Conservation (phyloP, 2,797 vertebrate species). For the Rhinella marina region DNA sequence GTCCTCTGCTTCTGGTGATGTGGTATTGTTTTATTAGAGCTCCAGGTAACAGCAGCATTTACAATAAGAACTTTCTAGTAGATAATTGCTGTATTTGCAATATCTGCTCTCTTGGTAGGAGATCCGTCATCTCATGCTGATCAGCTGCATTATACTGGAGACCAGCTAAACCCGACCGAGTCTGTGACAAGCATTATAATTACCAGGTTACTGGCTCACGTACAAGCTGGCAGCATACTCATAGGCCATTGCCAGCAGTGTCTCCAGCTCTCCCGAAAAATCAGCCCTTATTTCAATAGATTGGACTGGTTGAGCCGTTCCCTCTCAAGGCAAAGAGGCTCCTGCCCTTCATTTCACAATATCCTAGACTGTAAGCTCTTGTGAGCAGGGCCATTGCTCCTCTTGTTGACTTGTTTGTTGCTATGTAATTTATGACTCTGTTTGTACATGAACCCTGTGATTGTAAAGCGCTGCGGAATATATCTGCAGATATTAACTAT, state of each 20-base stretch:
- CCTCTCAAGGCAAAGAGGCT: too few species aligned
- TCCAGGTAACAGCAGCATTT: background rate
- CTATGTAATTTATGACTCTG: too few species aligned
- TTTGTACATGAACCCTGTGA: too few species aligned
- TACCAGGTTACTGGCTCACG: background rate
- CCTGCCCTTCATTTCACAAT: too few species aligned
- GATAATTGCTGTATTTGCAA: background rate
- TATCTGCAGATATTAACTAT: too few species aligned
- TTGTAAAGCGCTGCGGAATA: too few species aligned
- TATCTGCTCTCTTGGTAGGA: background rate
- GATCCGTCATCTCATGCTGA: background rate
- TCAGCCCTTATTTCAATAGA: background rate
- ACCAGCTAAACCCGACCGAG: background rate
- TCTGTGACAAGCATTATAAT: slow-evolving; percentile 31
- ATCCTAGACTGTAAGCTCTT: too few species aligned
- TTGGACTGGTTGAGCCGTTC: background rate
- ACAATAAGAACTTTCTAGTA: background rate
- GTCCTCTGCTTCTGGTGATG: background rate
- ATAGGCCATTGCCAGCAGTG: background rate
- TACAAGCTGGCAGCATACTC: background rate
- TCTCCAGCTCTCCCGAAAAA: background rate
- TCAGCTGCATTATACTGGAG: background rate
- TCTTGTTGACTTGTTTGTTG: too few species aligned
- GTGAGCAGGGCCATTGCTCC: too few species aligned
- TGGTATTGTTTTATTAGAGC: background rate